These are phyloP conservation scores for Nycticryphes semicollaris DNA, from an alignment of 2,113 vertebrate species.

Conservation along the genomic window DNA sequence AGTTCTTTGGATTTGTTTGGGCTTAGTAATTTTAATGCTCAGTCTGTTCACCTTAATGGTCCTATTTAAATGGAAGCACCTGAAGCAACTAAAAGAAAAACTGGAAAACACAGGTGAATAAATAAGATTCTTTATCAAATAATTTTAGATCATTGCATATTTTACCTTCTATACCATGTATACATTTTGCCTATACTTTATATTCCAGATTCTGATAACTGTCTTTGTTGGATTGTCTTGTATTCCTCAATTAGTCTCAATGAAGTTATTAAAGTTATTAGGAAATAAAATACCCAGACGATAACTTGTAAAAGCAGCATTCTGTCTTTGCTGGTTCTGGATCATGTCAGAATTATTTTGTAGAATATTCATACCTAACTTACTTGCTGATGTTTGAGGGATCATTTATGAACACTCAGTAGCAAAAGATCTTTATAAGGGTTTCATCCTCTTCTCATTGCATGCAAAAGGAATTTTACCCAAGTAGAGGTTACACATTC, in stretches of 20 bases:
- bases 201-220: background rate
- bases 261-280: background rate
- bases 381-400: background rate
- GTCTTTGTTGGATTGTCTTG: background rate
- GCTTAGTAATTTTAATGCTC: constrained; percentile 52
- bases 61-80: constrained; percentile 62
- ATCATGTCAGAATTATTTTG: background rate
- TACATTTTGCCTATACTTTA: background rate
- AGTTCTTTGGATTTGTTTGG: constrained; percentile 72
- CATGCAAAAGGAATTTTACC: background rate
- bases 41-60: constrained; percentile 58
- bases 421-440: background rate
- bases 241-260: background rate
- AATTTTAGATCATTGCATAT: background rate
- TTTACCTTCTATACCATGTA: background rate
- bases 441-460: background rate
- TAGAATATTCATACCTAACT: background rate
- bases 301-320: background rate
- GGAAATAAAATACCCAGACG: background rate
- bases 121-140: background rate
- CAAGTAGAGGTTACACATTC: background rate
- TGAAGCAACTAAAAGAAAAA: constrained; percentile 39
- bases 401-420: background rate
- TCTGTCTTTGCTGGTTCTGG: background rate
- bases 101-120: constrained; percentile 61